Base-by-base conservation (phyloP, 2,888 invertebrate genomes). In the Antitype chi region DNA sequence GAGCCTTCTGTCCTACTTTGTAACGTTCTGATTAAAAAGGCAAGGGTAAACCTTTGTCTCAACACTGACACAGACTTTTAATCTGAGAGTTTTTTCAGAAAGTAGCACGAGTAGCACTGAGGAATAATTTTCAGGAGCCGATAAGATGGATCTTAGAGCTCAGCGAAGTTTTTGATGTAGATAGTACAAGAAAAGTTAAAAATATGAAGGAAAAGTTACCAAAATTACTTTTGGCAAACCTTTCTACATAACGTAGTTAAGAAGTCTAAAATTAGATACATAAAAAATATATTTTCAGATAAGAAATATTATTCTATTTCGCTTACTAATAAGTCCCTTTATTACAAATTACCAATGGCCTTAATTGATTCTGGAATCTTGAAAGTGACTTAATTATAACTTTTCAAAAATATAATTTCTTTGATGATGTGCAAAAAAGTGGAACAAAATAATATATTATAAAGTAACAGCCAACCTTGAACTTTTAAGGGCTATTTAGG, bases 21-120 rank as follows among this genome's bases (percentile, higher is more conserved):
- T 76, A 60, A 76, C 43, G 62, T 70, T 75, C 81, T 88, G 89
- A 88, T 88, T 88, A 88, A 89, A 88, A 88, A 85, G 71, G 80
- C 85, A 82, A 88, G 84, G 89, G 77, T 85, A 66, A 76, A 66
- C 76, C 84, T 85, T 86, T 85, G 85, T 89, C 74, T 82, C 59
- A 49, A 28, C 69, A 63, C 69, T 53, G 76, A 81, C 70, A 77
- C 80, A 84, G 83, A 84, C 75, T 88, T 88, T 85, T 89, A 89
- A 88, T 88, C 89, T 84, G 69, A 77, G 78, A 82, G 80, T 81
- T 84, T 76, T 79, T 80, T 82, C 67, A 20, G 49, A 85, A 85
- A 80, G 70, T 68, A 63, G 57, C 78, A 78, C 82, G 60, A 83
- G 64, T 67, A 64, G 66, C 52, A 70, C 60, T 76, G 70, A 71